phyloP scores from a whole-genome alignment of 2,797 vertebrate genomes.

The Peromyscus attwateri region DNA sequence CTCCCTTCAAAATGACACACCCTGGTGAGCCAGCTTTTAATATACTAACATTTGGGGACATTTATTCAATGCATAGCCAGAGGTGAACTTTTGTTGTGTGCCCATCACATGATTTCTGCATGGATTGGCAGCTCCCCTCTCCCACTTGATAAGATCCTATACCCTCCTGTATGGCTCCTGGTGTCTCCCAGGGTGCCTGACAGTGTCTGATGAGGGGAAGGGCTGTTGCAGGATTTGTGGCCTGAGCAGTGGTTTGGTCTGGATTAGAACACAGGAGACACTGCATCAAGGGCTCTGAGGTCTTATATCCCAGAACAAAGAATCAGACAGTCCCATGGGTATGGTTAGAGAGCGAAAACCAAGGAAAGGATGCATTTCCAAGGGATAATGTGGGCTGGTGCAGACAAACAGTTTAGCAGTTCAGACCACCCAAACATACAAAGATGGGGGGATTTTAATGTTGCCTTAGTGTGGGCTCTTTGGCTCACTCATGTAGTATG shows the following conservation, averaged over 20 bases:
- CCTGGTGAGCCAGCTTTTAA: not conserved
- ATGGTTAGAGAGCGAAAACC: not conserved
- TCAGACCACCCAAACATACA: not conserved
- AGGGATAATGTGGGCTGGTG: not conserved
- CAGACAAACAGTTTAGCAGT: not conserved
- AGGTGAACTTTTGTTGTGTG: not conserved
- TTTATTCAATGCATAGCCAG: not conserved
- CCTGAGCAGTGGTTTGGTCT: not conserved
- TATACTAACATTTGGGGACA: not conserved
- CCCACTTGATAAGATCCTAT: not conserved
- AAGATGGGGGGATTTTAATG: not conserved
- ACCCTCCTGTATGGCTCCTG: not conserved
- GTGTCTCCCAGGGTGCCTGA: not conserved
- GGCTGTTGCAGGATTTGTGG: not conserved
- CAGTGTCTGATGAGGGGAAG: not conserved
- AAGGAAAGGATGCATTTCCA: not conserved
- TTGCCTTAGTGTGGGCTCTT: not conserved
- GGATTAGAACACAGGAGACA: not conserved
- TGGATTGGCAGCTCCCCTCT: not conserved
- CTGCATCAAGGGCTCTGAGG: not conserved
- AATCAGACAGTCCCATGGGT: not conserved
- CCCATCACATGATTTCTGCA: not conserved
- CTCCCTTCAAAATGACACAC: not conserved
- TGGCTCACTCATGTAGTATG: not conserved
- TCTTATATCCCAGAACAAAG: not conserved